Conservation (phyloP, 2,888 invertebrate genomes). For the Coelopa pilipes region DNA sequence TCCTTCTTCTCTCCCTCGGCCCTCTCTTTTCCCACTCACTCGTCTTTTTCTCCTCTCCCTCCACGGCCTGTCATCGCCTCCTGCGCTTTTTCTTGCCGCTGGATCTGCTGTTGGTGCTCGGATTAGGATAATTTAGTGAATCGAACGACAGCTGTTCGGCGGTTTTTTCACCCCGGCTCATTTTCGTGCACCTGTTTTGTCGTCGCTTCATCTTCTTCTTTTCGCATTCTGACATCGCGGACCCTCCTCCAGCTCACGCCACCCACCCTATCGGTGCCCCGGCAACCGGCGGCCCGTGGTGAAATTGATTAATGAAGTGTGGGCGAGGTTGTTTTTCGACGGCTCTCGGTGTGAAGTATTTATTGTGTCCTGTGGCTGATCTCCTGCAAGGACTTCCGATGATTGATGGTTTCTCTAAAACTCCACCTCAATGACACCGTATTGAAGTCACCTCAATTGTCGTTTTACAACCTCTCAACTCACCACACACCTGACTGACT, state of each 20-base stretch:
- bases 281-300: not conserved
- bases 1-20: too few species aligned
- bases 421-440: too few species aligned
- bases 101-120: slow-evolving; percentile 1
- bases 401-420: too few species aligned
- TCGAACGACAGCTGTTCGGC: slow-evolving; percentile 5
- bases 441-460: too few species aligned
- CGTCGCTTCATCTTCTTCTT: not conserved
- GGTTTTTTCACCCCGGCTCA: not conserved
- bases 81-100: not conserved
- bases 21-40: too few species aligned
- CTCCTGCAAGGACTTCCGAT: too few species aligned
- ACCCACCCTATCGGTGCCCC: too few species aligned
- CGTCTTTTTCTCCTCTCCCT: too few species aligned
- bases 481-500: too few species aligned
- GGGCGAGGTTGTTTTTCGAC: not conserved
- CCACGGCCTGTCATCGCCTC: not conserved
- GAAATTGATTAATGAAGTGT: slow-evolving; percentile 7
- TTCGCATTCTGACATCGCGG: not conserved
- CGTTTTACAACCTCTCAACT: too few species aligned
- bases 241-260: not conserved
- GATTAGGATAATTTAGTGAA: slow-evolving; percentile 9
- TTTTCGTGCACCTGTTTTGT: not conserved
- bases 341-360: not conserved
- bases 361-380: not conserved